Evolutionary conservation across 2,797 vertebrate genomes (phyloP).

Genomic region (Danio kyathit): DNA sequence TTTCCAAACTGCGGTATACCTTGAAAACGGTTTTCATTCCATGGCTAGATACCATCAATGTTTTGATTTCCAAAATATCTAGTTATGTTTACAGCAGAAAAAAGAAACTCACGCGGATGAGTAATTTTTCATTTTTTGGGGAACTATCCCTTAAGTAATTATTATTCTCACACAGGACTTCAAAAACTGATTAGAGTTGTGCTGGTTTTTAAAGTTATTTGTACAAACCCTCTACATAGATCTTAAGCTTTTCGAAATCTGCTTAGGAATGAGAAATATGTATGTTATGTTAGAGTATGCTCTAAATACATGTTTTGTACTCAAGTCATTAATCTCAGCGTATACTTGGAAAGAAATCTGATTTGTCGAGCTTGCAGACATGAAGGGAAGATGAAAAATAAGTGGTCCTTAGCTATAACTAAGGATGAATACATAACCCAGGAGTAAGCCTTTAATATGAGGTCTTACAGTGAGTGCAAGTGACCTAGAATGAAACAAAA

Average conservation of each 20-base stretch:
- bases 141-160: too few species aligned
- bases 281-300: neutral
- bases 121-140: too few species aligned
- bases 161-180: neutral
- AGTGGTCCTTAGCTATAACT: neutral
- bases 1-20: too few species aligned
- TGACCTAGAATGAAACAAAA: conserved; percentile 20
- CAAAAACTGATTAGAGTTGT: neutral
- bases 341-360: neutral
- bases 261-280: neutral
- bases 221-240: neutral
- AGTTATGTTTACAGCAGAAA: too few species aligned
- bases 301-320: neutral
- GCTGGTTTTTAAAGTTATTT: conserved; percentile 15
- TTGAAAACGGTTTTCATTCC: too few species aligned
- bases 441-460: neutral
- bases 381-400: neutral
- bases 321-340: neutral
- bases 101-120: too few species aligned
- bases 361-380: neutral
- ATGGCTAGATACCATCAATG: too few species aligned
- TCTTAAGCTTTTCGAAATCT: conserved; percentile 10
- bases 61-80: too few species aligned
- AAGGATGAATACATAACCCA: neutral
- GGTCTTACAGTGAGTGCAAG: neutral